A percentile compares a stretch with the other conserved stretches of the same genome.
Conservation (phyloP, 2,888 invertebrate genomes). For the Plebejus melissa region DNA sequence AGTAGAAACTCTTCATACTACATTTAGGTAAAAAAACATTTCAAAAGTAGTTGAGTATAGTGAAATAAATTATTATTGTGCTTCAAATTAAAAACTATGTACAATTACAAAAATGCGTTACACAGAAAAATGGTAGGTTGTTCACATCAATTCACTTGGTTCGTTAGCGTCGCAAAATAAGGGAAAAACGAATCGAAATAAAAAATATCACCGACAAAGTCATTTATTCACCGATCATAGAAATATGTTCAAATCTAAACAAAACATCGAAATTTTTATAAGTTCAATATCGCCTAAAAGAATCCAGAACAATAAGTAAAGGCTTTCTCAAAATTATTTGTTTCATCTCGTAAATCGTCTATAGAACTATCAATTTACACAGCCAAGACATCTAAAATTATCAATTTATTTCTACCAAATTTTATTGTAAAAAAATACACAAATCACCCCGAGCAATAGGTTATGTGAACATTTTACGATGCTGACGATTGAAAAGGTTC, state of each 20-base stretch:
- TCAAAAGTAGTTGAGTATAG: not conserved
- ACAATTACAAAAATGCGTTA: conserved; percentile 37
- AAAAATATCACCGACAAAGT: conserved; percentile 68
- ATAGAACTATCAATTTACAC: conserved; percentile 65
- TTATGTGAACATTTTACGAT: conserved; percentile 80
- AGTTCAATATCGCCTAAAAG: conserved; percentile 59
- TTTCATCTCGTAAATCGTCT: conserved; percentile 51
- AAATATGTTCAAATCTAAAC: conserved; percentile 71
- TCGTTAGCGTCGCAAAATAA: conserved; percentile 68
- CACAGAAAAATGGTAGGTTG: conserved; percentile 71
- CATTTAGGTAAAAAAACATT: not conserved
- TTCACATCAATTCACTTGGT: conserved; percentile 36
- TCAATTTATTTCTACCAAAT: conserved; percentile 62
- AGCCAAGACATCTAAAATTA: conserved; percentile 76
- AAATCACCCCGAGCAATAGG: conserved; percentile 60
- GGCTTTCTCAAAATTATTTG: conserved; percentile 72
- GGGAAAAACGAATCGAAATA: conserved; percentile 41
- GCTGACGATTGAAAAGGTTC: conserved; percentile 63
- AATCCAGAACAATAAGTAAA: conserved; percentile 62
- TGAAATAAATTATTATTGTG: not conserved
- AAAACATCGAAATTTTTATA: conserved; percentile 65
- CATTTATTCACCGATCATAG: conserved; percentile 73
- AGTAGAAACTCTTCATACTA: not conserved
- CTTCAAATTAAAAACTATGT: conserved; percentile 17
- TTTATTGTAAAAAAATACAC: conserved; percentile 61